These are phyloP conservation scores for Myiozetetes cayanensis DNA, from an alignment of 2,113 vertebrate species.

Conservation along the genomic window DNA sequence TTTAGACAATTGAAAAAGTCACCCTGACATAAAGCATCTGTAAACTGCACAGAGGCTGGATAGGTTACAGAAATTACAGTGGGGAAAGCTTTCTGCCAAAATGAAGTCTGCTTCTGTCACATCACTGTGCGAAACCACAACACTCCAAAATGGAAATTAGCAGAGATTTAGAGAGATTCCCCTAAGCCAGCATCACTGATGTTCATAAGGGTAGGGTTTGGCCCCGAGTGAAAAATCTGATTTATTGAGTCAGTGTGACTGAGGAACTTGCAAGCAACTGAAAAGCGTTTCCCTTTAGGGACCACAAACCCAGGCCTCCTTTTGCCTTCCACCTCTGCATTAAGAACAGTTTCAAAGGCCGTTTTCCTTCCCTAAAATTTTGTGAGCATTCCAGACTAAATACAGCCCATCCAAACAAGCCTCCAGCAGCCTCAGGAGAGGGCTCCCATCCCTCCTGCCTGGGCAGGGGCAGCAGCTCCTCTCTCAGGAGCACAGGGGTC, in stretches of 20 bases:
- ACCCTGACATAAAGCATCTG: constrained; percentile 2
- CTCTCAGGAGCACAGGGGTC: neutral
- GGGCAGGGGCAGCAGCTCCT: neutral
- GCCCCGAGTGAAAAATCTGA: constrained; percentile 12
- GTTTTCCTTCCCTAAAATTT: neutral
- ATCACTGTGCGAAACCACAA: constrained; percentile 26
- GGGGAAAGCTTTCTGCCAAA: constrained; percentile 26
- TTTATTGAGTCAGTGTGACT: constrained; percentile 41
- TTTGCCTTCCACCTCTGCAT: neutral
- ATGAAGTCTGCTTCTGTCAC: constrained; percentile 34
- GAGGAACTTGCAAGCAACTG: neutral
- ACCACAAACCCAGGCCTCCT: neutral
- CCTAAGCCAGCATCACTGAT: neutral
- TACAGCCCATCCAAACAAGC: neutral
- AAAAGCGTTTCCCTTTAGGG: neutral
- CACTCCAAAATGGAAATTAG: constrained; percentile 34
- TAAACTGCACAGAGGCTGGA: neutral
- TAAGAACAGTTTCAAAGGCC: neutral
- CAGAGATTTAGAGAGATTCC: constrained; percentile 45
- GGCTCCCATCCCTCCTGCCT: neutral
- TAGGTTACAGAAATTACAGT: neutral
- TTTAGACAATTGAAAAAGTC: constrained; percentile 6
- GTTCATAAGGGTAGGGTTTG: neutral
- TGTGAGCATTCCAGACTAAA: neutral
- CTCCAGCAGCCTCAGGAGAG: neutral